Percentiles rank a stretch among this genome's conserved stretches.
Evolutionary conservation across 2,888 invertebrate genomes (phyloP).

Genomic region (Parelbella ahira): DNA sequence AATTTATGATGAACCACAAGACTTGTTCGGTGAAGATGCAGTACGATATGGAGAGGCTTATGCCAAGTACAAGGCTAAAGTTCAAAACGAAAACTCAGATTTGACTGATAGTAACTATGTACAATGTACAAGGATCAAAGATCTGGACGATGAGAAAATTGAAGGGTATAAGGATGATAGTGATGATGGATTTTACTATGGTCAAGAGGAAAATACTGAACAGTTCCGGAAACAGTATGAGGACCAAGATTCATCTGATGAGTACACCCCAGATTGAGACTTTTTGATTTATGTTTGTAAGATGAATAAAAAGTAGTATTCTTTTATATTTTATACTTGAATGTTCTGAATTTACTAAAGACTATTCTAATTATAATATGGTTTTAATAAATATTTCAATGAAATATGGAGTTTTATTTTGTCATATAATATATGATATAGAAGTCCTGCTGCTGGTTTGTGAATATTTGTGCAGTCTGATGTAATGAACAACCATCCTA

Average conservation of each 20-base stretch:
- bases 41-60: conserved; percentile 83
- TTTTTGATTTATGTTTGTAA: not conserved
- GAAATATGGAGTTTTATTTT: no score
- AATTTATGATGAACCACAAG: conserved; percentile 57
- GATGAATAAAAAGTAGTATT: not conserved
- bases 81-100: conserved; percentile 48
- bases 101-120: conserved; percentile 41
- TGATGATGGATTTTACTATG: conserved; percentile 71
- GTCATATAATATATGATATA: no score
- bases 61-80: conserved; percentile 83
- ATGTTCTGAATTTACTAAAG: no score
- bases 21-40: conserved; percentile 72
- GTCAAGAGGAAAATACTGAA: conserved; percentile 59
- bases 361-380: no score
- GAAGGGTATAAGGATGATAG: conserved; percentile 60
- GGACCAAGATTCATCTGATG: conserved; percentile 44
- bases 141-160: conserved; percentile 45
- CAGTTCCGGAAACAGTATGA: conserved; percentile 57
- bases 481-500: no score
- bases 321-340: conserved; percentile 3
- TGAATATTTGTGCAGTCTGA: no score
- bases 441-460: no score
- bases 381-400: no score
- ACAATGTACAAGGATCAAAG: conserved; percentile 42
- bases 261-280: conserved; percentile 45